Conservation (phyloP, 2,888 invertebrate genomes). For the Lasiommata megera region DNA sequence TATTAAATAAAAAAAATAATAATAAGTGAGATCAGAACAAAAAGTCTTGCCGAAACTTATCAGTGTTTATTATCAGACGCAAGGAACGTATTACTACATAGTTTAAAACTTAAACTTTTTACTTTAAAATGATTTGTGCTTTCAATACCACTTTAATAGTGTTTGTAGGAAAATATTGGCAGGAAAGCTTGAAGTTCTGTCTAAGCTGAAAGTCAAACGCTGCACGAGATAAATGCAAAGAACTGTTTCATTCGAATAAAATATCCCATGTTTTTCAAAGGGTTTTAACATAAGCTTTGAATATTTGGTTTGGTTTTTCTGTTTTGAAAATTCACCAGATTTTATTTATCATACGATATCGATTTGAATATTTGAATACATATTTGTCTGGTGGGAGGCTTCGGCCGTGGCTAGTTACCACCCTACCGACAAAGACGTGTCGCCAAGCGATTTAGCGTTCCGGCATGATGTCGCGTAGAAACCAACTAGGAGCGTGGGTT, state of each 20-base stretch:
- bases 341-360: no score
- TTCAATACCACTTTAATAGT: conserved; percentile 9
- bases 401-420: no score
- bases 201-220: neutral
- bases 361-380: no score
- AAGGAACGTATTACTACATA: neutral
- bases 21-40: no score
- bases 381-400: no score
- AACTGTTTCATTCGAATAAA: neutral
- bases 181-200: neutral
- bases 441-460: no score
- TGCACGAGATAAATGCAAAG: neutral
- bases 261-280: neutral
- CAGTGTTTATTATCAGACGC: no score
- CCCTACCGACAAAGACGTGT: no score
- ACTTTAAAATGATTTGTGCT: conserved; percentile 6
- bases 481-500: no score
- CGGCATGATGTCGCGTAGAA: no score
- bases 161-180: conserved; percentile 5
- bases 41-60: no score
- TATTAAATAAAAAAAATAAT: no score
- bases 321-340: neutral
- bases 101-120: neutral
- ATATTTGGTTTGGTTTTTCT: neutral
- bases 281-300: neutral